Evolutionary conservation across 2,888 invertebrate genomes (phyloP).

Genomic region (Asteroscopus sphinx): DNA sequence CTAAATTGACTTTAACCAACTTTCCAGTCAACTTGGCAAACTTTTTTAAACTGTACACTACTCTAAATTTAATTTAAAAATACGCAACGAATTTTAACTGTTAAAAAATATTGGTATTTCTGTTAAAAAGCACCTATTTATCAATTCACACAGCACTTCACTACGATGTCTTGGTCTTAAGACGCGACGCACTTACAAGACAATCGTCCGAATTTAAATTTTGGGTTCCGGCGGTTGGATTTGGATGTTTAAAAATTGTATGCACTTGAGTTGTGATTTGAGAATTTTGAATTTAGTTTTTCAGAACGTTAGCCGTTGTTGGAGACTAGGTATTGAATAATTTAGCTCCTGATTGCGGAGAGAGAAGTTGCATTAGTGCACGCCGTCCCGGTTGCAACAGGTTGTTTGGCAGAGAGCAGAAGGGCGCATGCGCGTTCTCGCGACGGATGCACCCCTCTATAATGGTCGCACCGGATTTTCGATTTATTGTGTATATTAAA

Average conservation of each 20-base stretch:
- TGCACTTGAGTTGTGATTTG: slow-evolving; percentile 36
- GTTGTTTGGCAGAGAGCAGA: slow-evolving; percentile 81
- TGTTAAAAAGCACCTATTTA: slow-evolving; percentile 78
- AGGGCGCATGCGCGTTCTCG: slow-evolving; percentile 77
- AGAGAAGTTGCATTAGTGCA: slow-evolving; percentile 86
- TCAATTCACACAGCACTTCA: slow-evolving; percentile 77
- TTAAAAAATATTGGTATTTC: slow-evolving; percentile 65
- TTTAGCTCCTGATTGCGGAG: slow-evolving; percentile 75
- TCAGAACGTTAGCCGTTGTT: slow-evolving; percentile 38
- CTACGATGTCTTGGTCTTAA: slow-evolving; percentile 76
- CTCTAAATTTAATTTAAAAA: slow-evolving; percentile 49
- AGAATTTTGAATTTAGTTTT: slow-evolving; percentile 43
- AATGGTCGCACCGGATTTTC: slow-evolving; percentile 68
- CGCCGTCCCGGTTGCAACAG: slow-evolving; percentile 87
- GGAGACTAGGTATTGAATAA: slow-evolving; percentile 60
- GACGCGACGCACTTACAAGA: slow-evolving; percentile 77
- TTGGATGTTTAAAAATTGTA: slow-evolving; percentile 49
- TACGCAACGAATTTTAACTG: slow-evolving; percentile 60
- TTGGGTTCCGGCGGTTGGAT: slow-evolving; percentile 48
- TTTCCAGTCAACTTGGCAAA: slow-evolving; percentile 50
- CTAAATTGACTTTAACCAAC: slow-evolving; percentile 54
- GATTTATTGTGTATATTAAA: slow-evolving; percentile 9
- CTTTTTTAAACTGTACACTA: slow-evolving; percentile 48
- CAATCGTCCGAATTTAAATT: slow-evolving; percentile 58
- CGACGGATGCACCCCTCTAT: slow-evolving; percentile 77